These are phyloP conservation scores for Schlechtendalia chinensis DNA, from an alignment of 1,140 invertebrate genomes.

Conservation along the genomic window DNA sequence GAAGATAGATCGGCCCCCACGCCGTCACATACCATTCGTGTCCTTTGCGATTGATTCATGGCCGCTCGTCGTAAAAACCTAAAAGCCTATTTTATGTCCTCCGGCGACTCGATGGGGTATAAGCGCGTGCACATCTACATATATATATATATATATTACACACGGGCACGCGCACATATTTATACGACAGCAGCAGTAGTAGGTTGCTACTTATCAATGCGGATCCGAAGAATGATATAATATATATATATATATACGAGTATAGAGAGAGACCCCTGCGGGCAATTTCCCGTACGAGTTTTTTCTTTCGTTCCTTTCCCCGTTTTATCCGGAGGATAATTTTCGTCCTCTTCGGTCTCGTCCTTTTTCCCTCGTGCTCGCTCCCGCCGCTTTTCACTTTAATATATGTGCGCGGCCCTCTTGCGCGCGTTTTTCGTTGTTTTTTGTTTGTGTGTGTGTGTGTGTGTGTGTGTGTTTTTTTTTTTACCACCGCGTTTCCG, in stretches of 20 bases:
- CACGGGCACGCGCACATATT: too few relatives aligned
- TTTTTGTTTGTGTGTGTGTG: too few relatives aligned
- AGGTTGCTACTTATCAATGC: constrained; percentile 26
- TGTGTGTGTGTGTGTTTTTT: not conserved
- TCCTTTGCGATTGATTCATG: constrained; percentile 33
- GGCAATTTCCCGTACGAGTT: constrained; percentile 23
- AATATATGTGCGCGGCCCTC: not conserved
- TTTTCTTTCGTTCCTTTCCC: not conserved
- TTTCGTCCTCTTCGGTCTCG: constrained; percentile 2
- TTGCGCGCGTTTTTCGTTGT: constrained; percentile 1
- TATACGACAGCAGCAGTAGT: not conserved
- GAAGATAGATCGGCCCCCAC: too few relatives aligned
- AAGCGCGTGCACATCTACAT: too few relatives aligned
- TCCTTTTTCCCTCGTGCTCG: not conserved
- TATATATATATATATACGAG: too few relatives aligned
- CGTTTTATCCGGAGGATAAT: constrained; percentile 27
- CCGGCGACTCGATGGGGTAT: not conserved
- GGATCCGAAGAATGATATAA: not conserved
- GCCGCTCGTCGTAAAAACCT: constrained; percentile 3
- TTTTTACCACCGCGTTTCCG: constrained; percentile 1
- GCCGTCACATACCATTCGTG: not conserved
- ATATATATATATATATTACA: too few relatives aligned
- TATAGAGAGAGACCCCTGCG: not conserved
- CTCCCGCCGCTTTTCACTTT: not conserved
- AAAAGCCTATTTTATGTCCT: constrained; percentile 28